phyloP scores from a whole-genome alignment of 2,888 invertebrate species.

The Orthosia gracilis region DNA sequence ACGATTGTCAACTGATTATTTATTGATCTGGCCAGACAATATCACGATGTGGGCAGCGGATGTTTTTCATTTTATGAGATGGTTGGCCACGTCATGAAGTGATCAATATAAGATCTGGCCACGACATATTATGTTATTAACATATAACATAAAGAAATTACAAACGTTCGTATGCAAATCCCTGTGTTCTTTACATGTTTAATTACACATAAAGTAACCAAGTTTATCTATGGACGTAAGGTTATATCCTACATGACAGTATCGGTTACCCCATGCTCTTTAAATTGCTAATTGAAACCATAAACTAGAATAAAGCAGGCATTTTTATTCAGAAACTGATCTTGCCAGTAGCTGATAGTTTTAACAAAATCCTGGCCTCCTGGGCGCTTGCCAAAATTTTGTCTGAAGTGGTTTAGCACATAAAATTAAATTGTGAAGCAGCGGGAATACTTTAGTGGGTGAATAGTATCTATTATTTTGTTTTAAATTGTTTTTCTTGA shows the following conservation, averaged over 20 bases:
- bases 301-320: not conserved
- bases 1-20: no score
- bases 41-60: no score
- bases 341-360: not conserved
- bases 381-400: constrained; percentile 27
- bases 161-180: not conserved
- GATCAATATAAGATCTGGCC: no score
- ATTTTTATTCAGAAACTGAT: not conserved
- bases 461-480: not conserved
- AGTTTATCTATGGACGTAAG: no score
- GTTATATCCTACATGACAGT: no score
- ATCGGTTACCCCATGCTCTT: no score
- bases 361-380: no score
- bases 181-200: not conserved
- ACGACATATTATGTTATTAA: no score
- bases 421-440: constrained; percentile 2
- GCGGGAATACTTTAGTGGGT: not conserved
- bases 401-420: not conserved
- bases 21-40: no score
- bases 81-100: no score
- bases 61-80: no score
- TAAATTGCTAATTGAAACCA: not conserved
- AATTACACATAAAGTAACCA: not conserved
- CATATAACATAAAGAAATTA: not conserved
- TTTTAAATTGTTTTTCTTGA: not conserved